These are phyloP conservation scores for Marmota monax DNA, from an alignment of 2,113 vertebrate species.

Conservation along the genomic window DNA sequence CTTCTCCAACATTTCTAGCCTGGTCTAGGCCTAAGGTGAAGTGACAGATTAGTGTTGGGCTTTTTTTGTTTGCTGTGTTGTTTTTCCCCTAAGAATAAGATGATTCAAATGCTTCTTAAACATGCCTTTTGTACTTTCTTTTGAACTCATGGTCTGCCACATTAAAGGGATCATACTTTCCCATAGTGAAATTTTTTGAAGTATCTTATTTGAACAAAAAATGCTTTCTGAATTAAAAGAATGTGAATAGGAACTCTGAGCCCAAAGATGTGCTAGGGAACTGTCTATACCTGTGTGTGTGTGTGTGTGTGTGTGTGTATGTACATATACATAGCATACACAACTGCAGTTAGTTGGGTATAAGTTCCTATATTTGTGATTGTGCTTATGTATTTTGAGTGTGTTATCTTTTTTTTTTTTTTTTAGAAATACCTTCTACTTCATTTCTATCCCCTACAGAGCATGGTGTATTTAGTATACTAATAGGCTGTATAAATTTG, in stretches of 20 bases:
- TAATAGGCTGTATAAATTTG: constrained; percentile 2
- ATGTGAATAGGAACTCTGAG: constrained; percentile 18
- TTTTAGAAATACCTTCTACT: constrained; percentile 27
- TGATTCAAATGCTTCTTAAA: constrained; percentile 6
- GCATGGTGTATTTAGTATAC: not conserved
- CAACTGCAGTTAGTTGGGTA: constrained; percentile 38
- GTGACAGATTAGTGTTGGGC: not conserved
- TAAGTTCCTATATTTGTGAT: constrained; percentile 1
- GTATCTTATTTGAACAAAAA: constrained; percentile 37
- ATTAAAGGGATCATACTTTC: constrained; percentile 42
- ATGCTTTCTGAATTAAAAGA: constrained; percentile 21
- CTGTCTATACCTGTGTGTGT: not conserved
- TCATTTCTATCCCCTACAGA: constrained; percentile 22
- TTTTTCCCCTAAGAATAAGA: not conserved
- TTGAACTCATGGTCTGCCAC: constrained; percentile 5
- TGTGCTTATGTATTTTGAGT: not conserved
- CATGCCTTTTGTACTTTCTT: constrained; percentile 32
- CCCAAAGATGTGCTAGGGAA: not conserved
- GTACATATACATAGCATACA: not conserved
- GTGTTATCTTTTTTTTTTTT: not conserved
- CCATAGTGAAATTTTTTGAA: constrained; percentile 18
- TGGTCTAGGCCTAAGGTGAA: not conserved
- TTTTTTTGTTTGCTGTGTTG: constrained; percentile 20
- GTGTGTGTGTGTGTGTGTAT: not conserved
- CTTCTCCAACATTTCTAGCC: not conserved